Evolutionary conservation across 2,888 invertebrate species (phyloP), one percentile per base, ranked within the genome.

Genomic region (Pedicia rivosa): DNA sequence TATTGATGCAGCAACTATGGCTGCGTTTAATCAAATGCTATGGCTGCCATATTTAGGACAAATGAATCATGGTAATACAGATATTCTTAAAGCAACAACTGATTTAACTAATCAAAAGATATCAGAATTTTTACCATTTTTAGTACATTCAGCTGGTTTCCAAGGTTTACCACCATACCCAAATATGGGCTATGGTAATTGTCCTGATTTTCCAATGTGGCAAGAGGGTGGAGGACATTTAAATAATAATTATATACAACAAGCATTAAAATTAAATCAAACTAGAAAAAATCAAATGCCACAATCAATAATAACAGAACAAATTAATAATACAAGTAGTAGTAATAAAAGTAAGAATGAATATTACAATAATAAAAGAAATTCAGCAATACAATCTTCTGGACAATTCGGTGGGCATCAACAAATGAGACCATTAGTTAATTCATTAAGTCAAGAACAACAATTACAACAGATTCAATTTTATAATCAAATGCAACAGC

Each of bases 21-120:
- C 76, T 1, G 71, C 77, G 3, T 63, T 79, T 34, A 76, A 73
- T 49, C 78, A 78, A 51, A 77, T 80, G 74, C 54, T 78, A 44
- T 80, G 78, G 79, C 55, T 79, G 35, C 79, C 79, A 1, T 80
- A 79, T 50, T 32, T 74, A 13, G 33, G 35, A 28, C 35, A 36
- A 34, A 50, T 59, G 26, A 56, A 57, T 2, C 57, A 59, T 42
- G 44, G 59, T 35, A 54, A 57, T 2, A 55, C 67, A 64, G 56
- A 69, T 63, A 35, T 72, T 63, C 53, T 62, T 47, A 64, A 51
- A 56, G 59, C 50, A 44, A 56, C 53, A 37, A 56, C 54, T 2
- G 33, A 29, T 13, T 34, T 39, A 22, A 5, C 22, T 6, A 20
- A 20, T 33, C 4, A 40, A 8, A 35, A 33, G 19, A 49, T 54